A percentile compares a stretch with the other conserved stretches of the same genome.
Conservation (phyloP, 2,797 vertebrate species). For the Pseudomugil gertrudae region DNA sequence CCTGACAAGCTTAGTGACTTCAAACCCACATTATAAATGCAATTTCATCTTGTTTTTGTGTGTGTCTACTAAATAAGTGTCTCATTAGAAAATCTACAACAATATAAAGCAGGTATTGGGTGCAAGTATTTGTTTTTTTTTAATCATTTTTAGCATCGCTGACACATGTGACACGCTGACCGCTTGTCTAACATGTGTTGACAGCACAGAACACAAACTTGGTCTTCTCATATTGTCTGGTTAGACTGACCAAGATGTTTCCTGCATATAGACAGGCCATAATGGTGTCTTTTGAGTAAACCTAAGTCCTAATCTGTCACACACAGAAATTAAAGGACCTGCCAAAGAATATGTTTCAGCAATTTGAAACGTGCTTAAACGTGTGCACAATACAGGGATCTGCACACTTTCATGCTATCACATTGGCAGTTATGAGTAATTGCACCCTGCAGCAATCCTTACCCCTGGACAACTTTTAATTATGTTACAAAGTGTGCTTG, state of each 20-base stretch:
- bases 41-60: slow-evolving; percentile 67
- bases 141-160: slow-evolving; percentile 31
- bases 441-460: slow-evolving; percentile 73
- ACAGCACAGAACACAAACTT: slow-evolving; percentile 9
- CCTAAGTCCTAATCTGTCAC: background rate
- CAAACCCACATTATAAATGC: slow-evolving; percentile 70
- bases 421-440: slow-evolving; percentile 80
- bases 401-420: slow-evolving; percentile 70
- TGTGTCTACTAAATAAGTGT: slow-evolving; percentile 60
- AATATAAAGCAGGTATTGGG: slow-evolving; percentile 48
- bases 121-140: slow-evolving; percentile 40
- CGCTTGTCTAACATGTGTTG: slow-evolving; percentile 27
- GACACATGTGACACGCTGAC: slow-evolving; percentile 10
- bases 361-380: slow-evolving; percentile 61
- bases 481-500: slow-evolving; percentile 76
- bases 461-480: slow-evolving; percentile 78
- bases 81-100: slow-evolving; percentile 57
- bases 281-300: background rate
- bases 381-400: slow-evolving; percentile 64
- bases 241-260: slow-evolving; percentile 3
- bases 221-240: slow-evolving; percentile 1
- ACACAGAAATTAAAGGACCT: slow-evolving; percentile 25
- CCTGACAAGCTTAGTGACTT: slow-evolving; percentile 58
- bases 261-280: background rate
- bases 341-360: slow-evolving; percentile 42